A percentile compares a stretch with the other conserved stretches of the same genome.
Evolutionary conservation across 2,113 vertebrate species (phyloP).

Genomic region (Sinosuthora webbiana): DNA sequence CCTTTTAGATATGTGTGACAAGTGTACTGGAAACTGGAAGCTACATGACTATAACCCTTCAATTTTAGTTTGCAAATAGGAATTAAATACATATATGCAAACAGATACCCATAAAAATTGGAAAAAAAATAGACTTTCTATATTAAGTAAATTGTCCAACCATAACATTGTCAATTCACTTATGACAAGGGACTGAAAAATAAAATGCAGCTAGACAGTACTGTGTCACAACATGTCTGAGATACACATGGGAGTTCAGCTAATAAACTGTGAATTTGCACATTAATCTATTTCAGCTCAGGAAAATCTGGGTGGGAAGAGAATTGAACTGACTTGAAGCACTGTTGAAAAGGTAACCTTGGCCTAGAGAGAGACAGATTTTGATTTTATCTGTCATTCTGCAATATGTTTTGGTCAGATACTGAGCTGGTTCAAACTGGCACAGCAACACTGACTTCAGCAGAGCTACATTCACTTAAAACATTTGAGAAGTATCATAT

Average conservation of each 20-base stretch:
- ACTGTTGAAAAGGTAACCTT: background rate
- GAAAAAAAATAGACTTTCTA: background rate
- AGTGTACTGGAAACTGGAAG: background rate
- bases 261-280: background rate
- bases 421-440: background rate
- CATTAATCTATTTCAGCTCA: background rate
- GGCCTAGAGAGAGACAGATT: background rate
- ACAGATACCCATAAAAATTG: background rate
- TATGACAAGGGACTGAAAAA: background rate
- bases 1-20: background rate
- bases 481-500: background rate
- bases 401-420: conserved; percentile 10
- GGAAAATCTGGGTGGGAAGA: background rate
- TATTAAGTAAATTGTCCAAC: background rate
- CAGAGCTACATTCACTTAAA: background rate
- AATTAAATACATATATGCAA: background rate
- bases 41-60: background rate
- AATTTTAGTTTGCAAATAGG: background rate
- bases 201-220: background rate
- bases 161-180: background rate
- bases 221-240: background rate
- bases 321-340: background rate
- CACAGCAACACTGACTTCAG: background rate
- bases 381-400: background rate
- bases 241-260: background rate